Percentiles rank a stretch among this genome's conserved stretches.
phyloP scores from a whole-genome alignment of 2,113 vertebrate genomes.

The Colinus virginianus region DNA sequence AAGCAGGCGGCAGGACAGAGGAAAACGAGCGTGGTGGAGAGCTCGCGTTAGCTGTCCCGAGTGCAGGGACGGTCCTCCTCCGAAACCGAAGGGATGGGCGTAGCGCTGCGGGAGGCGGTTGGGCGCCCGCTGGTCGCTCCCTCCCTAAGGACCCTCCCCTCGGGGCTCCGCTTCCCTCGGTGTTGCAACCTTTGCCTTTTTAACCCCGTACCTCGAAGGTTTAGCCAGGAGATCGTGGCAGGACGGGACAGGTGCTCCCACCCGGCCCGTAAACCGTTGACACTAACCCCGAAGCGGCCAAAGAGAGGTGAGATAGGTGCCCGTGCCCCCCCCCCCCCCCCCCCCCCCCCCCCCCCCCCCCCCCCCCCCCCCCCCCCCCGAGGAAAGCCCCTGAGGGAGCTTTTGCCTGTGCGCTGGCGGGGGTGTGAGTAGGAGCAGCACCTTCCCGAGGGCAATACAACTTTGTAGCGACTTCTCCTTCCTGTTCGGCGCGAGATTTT shows the following conservation, averaged over 20 bases:
- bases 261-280: not conserved
- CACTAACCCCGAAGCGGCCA: no score
- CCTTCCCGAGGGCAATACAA: constrained; percentile 28
- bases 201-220: no score
- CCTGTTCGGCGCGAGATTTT: not conserved
- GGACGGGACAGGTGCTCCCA: not conserved
- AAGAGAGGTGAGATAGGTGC: not conserved
- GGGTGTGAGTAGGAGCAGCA: not conserved
- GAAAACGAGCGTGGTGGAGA: rapidly evolving
- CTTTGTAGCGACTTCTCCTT: not conserved
- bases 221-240: not conserved
- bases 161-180: not conserved
- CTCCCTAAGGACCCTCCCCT: not conserved
- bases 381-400: not conserved
- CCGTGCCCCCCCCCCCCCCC: no score
- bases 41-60: not conserved
- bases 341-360: no score
- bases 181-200: not conserved
- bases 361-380: no score
- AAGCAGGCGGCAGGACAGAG: not conserved
- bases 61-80: not conserved
- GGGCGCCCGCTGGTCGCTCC: not conserved
- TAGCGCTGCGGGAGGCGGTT: not conserved
- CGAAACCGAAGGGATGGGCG: not conserved
- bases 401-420: not conserved